Conservation (phyloP, 2,797 vertebrate genomes). For the Percopsis omiscomaycus region DNA sequence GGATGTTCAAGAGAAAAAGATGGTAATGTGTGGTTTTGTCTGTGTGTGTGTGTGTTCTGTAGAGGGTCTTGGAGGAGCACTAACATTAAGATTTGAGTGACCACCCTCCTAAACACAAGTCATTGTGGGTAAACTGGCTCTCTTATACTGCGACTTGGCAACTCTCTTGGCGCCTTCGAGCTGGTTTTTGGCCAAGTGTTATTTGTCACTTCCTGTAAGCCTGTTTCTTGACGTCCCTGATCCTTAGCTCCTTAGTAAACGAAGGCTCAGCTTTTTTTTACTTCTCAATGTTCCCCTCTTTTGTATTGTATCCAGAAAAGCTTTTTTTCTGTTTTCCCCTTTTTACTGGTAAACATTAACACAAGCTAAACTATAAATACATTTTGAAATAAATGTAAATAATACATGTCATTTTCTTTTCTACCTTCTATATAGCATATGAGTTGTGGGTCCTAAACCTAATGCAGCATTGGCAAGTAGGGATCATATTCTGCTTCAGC, state of each 20-base stretch:
- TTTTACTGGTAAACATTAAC: slow-evolving; percentile 18
- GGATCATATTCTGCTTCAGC: no score
- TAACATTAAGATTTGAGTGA: not conserved
- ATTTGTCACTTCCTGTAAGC: not conserved
- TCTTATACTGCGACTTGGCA: not conserved
- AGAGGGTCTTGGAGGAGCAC: not conserved
- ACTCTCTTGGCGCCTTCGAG: not conserved
- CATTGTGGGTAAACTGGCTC: not conserved
- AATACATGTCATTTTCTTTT: slow-evolving; percentile 58
- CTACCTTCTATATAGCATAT: slow-evolving; percentile 12
- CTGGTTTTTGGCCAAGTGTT: not conserved
- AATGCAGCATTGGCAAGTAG: no score
- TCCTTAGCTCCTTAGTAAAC: slow-evolving; percentile 5
- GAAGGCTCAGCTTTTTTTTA: not conserved
- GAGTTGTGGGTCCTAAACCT: no score
- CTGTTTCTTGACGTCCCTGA: slow-evolving; percentile 7
- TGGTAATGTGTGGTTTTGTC: no score
- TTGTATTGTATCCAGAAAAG: no score
- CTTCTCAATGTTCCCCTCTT: not conserved
- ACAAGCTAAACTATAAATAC: slow-evolving; percentile 30
- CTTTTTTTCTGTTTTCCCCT: not conserved
- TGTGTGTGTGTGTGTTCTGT: no score
- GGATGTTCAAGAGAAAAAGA: no score
- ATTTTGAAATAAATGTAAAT: slow-evolving; percentile 62
- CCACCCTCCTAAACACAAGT: not conserved